Base-by-base conservation (phyloP, 2,888 invertebrate genomes). In the Heliothis peltigera region DNA sequence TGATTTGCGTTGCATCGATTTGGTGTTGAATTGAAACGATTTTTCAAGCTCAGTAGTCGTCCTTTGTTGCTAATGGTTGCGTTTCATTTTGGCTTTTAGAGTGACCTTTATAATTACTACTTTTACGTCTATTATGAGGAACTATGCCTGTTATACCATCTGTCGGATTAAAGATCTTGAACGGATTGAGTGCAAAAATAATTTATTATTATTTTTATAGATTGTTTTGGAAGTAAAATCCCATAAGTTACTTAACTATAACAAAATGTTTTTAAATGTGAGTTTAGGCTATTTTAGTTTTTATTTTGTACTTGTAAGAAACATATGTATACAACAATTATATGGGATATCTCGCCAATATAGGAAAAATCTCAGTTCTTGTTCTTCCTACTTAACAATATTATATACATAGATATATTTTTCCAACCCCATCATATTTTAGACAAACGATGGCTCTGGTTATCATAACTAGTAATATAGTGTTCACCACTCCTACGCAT, bases 41-140 rank as follows among this genome's bases (percentile, higher is more conserved):
- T 94, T 93, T 94, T 95, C 95, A 94, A 94, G 92, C 94, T 94
- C 90, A 82, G 93, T 94, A 94, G 93, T 92, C 86, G 69, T 76
- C 89, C 81, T 91, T 95, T 94, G 94, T 94, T 89, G 86, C 86
- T 88, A 87, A 90, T 91, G 89, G 92, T 83, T 74, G 78, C 82
- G 70, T 87, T 89, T 84, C 86, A 83, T 83, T 82, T 81, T 84
- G 86, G 82, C 76, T 85, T 89, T 89, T 86, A 84, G 69, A 81
- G 73, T 83, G 80, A 85, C 79, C 84, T 87, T 84, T 87, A 83
- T 89, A 91, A 91, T 91, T 89, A 89, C 85, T 71, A 79, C 80
- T 86, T 88, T 84, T 82, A 84, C 77, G 83, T 84, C 81, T 86
- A 79, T 87, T 87, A 84, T 82, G 60, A 49, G 57, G 65, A 78